Base-by-base conservation (phyloP, 1,140 invertebrate genomes). In the Caenorhabditis brenneri region DNA sequence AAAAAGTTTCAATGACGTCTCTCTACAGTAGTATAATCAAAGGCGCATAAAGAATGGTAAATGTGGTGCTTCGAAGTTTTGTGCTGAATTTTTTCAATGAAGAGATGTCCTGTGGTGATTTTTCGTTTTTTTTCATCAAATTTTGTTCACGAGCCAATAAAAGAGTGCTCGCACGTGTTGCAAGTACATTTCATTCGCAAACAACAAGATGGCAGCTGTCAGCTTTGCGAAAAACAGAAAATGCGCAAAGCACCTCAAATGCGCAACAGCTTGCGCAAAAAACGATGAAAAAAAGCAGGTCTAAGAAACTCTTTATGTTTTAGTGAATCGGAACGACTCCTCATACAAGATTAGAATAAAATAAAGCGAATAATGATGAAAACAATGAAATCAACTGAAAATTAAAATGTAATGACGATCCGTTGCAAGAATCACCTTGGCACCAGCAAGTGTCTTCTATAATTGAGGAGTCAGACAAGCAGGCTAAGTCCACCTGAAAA, bases 381-480 rank as follows among this genome's bases (percentile, higher is more conserved):
- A 74, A 42, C 10, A 74, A 22, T 16, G 36, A 65, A 65, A 65
- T 65, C 24, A 74, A 74, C 22, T 36, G 0, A 24, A 74, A 74
- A 74, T 46, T 46, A 5, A 12, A 46, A 6, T 58, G 10, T 27
- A 9, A 3, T n/a, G 33, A 24, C 1, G 80, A 60, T 29, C 19
- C 22, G 39, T 83, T 83, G 49, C 82, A 83, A 1, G 33, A 83
- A 27, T 83, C 74, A 19, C 74, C 69, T 12, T 60, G 36, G 36
- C 82, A 83, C 82, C 82, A 83, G 53, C 82, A 83, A 19, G 82
- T 74, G 49, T 79, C 69, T 31, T 83, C 82, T 12, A 83, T 53
- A 19, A 83, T 27, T 1, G 82, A 79, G 12, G 82, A 24, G 12
- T 83, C 82, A 1, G 82, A 83, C 0, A 83, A 39, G 19, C 82